Base-by-base conservation (phyloP, 2,888 invertebrate species). In the Chrysodeixis includens region DNA sequence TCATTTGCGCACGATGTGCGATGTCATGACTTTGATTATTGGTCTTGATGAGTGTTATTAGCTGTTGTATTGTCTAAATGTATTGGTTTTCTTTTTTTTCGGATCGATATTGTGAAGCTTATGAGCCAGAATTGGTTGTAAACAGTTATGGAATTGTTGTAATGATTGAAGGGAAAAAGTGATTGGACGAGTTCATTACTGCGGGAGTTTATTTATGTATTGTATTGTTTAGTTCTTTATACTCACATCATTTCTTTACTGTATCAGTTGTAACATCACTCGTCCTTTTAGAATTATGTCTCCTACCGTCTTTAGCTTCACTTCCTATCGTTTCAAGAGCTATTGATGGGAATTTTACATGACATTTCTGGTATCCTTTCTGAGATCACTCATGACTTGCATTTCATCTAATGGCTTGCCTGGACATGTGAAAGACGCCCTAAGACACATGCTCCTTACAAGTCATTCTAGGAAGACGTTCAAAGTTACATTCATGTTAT, bases 11-110 rank as follows among this genome's bases (percentile, higher is more conserved):
- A 78, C 84, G 83, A 86, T 86, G 81, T 87, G 91, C 91, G 82
- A 79, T 87, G 92, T 92, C 92, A 92, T 92, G 91, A 87, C 86
- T 89, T 87, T 88, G 86, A 92, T 92, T 90, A 90, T 89, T 87
- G 84, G 78, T 84, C 81, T 78, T 86, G 87, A 86, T 86, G 82
- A 86, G 90, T 83, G 86, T 89, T 89, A 90, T 87, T 87, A 87
- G 82, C 85, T 83, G 82, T 87, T 87, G 88, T 88, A 92, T 92
- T 92, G 92, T 92, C 88, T 91, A 85, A 84, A 86, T 87, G 88
- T 91, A 71, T 72, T 61, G 62, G 14, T 62, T 73, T 89, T 89
- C 88, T 89, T 90, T 87, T 88, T 86, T 89, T 86, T 77, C 86
- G 83, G 83, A 82, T 82, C 81, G 78, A 85, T 83, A 81, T 81